These are phyloP conservation scores for Eubasilissa splendida DNA, from an alignment of 2,888 invertebrate species.

Conservation along the genomic window DNA sequence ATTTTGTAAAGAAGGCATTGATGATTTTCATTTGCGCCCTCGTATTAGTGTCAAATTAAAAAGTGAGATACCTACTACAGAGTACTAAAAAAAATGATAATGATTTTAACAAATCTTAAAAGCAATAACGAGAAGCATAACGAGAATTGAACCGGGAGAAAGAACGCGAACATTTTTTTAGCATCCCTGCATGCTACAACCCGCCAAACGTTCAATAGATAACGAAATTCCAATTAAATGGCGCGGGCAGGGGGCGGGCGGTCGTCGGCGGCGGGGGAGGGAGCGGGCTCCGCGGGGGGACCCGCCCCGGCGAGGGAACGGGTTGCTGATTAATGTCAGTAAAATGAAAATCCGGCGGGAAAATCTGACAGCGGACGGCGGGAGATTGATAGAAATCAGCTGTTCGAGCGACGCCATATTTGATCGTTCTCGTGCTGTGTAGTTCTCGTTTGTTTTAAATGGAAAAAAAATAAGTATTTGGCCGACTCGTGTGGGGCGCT, in stretches of 20 bases:
- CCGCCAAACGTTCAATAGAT: slow-evolving; percentile 49
- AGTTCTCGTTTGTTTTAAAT: slow-evolving; percentile 1
- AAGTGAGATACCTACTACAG: too few species aligned
- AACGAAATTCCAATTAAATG: slow-evolving; percentile 55
- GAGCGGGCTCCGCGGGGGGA: not conserved
- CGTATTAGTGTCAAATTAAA: too few species aligned
- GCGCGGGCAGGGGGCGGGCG: slow-evolving; percentile 14
- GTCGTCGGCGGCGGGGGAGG: not conserved
- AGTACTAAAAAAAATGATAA: too few species aligned
- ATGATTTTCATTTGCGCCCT: too few species aligned
- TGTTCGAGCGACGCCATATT: slow-evolving; percentile 43
- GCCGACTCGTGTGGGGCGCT: too few species aligned
- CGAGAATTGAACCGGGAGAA: too few species aligned
- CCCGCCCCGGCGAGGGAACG: slow-evolving; percentile 18
- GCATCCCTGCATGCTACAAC: slow-evolving; percentile 17
- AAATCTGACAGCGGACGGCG: slow-evolving; percentile 47
- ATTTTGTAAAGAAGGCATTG: too few species aligned
- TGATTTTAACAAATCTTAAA: too few species aligned
- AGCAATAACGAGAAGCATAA: too few species aligned
- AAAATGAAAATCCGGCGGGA: slow-evolving; percentile 41
- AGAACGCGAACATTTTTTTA: not conserved
- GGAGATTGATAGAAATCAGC: slow-evolving; percentile 50
- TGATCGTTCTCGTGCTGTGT: slow-evolving; percentile 18
- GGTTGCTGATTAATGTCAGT: slow-evolving; percentile 42
- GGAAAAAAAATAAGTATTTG: too few species aligned